Evolutionary conservation across 2,797 vertebrate genomes (phyloP), one percentile per base, ranked within the genome.

Genomic region (Lepus townsendii): DNA sequence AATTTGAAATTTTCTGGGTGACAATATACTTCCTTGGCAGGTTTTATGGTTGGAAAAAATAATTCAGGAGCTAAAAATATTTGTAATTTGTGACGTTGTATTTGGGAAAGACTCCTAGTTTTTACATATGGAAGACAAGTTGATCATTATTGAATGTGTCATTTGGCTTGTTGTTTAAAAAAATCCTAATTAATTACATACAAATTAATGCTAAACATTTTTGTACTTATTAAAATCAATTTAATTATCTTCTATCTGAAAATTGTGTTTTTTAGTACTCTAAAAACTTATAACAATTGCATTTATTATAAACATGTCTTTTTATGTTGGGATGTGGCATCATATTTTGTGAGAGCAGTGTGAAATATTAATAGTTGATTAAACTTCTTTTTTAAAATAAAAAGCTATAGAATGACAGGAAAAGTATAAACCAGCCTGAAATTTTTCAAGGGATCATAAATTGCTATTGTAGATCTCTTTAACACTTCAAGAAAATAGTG

Each of bases 201-300:
- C 97, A 98, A 97, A 98, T 97, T 97, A 97, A 97, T 98, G 97
- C 97, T 98, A 97, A 98, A 97, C 96, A 97, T 98, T 98, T 98
- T 98, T 98, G 97, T 98, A 98, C 95, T 97, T 98, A 98, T 98
- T 98, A 98, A 98, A 97, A 97, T 97, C 98, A 97, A 98, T 98
- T 98, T 98, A 98, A 98, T 98, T 98, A 98, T 95, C 98, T 83
- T 96, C 93, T 27, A 96, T 77, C 88, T 97, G 89, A 89, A 95
- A 80, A 93, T 96, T 95, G 89, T 91, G 60, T 54, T 65, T 83
- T 94, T 96, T 97, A 83, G 22, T 93, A 86, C 79, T 77, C 95
- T 27, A 88, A 47, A 71, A 95, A 68, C 71, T 96, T 79, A 78
- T 32, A 89, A 47, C 7, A 90, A 65, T 95, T 94, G 68, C 87